Percentiles rank a stretch among this genome's conserved stretches.
phyloP scores from a whole-genome alignment of 1,140 invertebrate species.

The Sogatella furcifera region DNA sequence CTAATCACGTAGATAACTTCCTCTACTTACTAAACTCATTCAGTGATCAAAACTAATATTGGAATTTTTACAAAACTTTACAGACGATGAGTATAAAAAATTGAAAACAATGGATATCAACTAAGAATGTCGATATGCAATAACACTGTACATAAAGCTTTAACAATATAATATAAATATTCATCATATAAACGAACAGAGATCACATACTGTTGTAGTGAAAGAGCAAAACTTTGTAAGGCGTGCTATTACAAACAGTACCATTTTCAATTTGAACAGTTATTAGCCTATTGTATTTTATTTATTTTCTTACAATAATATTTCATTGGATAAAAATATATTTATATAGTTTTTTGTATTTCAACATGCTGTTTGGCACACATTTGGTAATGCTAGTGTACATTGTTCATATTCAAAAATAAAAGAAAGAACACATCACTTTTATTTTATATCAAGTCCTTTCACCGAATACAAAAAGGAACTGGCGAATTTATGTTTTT shows the following conservation, averaged over 20 bases:
- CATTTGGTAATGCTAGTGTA: background rate
- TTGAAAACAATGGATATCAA: background rate
- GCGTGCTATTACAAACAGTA: constrained; percentile 2
- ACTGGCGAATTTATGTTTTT: too few relatives aligned
- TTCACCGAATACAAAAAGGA: too few relatives aligned
- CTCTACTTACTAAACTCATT: too few relatives aligned
- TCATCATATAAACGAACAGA: background rate
- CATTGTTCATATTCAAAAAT: background rate
- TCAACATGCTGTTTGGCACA: background rate
- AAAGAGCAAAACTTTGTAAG: constrained; percentile 1
- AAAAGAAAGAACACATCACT: too few relatives aligned
- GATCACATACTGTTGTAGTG: constrained; percentile 2
- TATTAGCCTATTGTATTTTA: background rate
- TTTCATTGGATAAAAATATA: constrained; percentile 1
- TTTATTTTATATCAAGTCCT: too few relatives aligned
- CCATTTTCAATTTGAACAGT: background rate
- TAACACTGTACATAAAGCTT: constrained; percentile 3
- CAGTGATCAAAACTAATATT: too few relatives aligned
- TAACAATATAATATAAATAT: constrained; percentile 2
- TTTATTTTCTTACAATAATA: background rate
- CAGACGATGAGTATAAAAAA: background rate
- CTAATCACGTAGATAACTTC: too few relatives aligned
- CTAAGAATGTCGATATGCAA: background rate
- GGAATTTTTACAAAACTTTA: too few relatives aligned
- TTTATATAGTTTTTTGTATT: background rate